These are phyloP conservation scores for Masticophis lateralis DNA, from an alignment of 2,797 vertebrate genomes.

Conservation along the genomic window DNA sequence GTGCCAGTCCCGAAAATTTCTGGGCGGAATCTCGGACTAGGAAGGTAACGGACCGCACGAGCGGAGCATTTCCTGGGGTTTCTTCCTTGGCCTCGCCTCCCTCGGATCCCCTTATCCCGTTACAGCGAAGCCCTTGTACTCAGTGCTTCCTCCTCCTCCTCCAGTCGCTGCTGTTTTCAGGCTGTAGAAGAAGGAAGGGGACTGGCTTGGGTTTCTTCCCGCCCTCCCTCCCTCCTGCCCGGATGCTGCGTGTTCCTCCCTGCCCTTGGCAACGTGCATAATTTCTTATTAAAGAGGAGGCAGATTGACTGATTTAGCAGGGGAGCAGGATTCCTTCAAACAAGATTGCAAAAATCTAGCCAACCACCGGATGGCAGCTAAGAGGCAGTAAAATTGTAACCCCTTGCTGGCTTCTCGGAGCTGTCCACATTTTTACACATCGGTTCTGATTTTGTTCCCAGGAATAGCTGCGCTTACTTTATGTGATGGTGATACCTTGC, in stretches of 20 bases:
- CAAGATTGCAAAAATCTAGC: neutral
- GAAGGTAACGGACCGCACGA: neutral
- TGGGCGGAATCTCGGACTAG: neutral
- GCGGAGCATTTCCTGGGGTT: neutral
- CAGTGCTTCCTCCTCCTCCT: neutral
- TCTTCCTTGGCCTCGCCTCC: neutral
- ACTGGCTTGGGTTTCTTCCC: neutral
- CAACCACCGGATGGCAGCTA: neutral
- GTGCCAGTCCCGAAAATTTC: neutral
- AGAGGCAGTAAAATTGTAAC: neutral
- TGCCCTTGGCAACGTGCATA: neutral
- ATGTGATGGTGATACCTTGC: neutral
- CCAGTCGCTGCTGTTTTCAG: neutral
- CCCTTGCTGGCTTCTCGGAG: neutral
- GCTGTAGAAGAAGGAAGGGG: neutral
- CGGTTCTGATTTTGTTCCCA: neutral
- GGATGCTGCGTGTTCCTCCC: neutral
- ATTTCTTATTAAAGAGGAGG: neutral
- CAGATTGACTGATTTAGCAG: neutral
- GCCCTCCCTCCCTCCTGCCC: neutral
- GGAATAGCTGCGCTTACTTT: neutral
- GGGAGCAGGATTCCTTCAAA: neutral
- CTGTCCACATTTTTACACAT: neutral
- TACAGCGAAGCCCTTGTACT: neutral
- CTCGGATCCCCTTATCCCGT: neutral